phyloP scores from a whole-genome alignment of 2,888 invertebrate species.

The Eupithecia vulgata region DNA sequence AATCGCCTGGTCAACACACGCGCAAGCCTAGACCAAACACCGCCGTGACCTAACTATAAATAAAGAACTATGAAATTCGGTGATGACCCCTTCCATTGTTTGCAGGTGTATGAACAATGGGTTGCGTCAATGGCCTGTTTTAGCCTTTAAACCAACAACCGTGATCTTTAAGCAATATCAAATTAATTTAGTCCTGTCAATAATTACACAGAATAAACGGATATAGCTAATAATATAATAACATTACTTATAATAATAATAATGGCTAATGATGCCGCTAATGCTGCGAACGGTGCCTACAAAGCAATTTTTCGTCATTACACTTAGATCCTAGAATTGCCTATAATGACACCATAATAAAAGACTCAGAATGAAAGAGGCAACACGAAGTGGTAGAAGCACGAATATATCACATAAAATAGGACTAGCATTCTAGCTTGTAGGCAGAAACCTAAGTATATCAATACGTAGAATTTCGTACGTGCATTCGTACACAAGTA shows the following conservation, averaged over 20 bases:
- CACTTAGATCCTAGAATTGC: conserved; percentile 46
- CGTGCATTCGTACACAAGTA: neutral
- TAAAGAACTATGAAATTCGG: conserved; percentile 59
- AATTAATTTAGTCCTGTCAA: conserved; percentile 16
- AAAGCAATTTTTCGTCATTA: conserved; percentile 53
- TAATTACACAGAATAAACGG: neutral
- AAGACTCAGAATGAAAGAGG: conserved; percentile 45
- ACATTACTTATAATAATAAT: neutral
- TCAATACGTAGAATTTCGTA: neutral
- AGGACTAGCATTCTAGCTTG: neutral
- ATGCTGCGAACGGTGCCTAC: conserved; percentile 35
- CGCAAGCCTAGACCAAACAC: conserved; percentile 79
- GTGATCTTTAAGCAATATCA: conserved; percentile 30
- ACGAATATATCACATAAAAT: neutral
- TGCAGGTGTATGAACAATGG: conserved; percentile 49
- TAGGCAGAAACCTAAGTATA: neutral
- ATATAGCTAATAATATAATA: neutral
- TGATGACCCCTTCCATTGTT: conserved; percentile 57
- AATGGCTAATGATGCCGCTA: conserved; percentile 32
- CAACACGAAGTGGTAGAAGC: conserved; percentile 10
- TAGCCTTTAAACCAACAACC: conserved; percentile 29
- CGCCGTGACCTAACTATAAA: conserved; percentile 71
- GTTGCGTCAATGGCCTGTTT: conserved; percentile 47
- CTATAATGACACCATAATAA: conserved; percentile 51
- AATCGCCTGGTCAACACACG: conserved; percentile 80